Conservation (phyloP, 2,888 invertebrate species). For the Tenthredo amoena region DNA sequence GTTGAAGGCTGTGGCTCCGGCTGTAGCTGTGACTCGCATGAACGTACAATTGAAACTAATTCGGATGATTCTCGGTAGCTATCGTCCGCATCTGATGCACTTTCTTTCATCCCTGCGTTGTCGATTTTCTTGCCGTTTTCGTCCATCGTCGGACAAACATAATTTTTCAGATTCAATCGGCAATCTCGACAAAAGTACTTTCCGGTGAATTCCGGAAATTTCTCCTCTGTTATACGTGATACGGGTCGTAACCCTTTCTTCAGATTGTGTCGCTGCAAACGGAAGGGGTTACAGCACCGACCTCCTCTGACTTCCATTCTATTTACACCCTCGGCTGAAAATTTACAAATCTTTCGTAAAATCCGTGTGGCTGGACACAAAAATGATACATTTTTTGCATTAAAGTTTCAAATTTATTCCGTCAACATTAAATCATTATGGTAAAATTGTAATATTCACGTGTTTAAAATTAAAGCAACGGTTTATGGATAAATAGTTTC, state of each 20-base stretch:
- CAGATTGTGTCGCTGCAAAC: not conserved
- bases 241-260: not conserved
- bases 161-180: not conserved
- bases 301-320: slow-evolving; percentile 4
- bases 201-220: not conserved
- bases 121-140: not conserved
- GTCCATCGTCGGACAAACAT: not conserved
- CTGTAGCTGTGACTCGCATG: not conserved
- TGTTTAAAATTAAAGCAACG: not conserved
- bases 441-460: not conserved
- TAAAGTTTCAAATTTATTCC: not conserved
- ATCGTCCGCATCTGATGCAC: not conserved
- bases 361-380: not conserved
- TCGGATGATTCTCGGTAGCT: not conserved
- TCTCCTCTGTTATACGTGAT: not conserved
- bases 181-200: slow-evolving; percentile 12
- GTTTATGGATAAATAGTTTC: not conserved
- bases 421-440: not conserved
- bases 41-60: not conserved
- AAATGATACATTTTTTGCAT: not conserved
- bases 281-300: slow-evolving; percentile 1
- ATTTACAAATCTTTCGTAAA: not conserved
- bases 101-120: not conserved
- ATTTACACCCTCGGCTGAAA: not conserved
- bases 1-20: not conserved